Base-by-base conservation (phyloP, 2,888 invertebrate species). In the Linnaemya vulpina region DNA sequence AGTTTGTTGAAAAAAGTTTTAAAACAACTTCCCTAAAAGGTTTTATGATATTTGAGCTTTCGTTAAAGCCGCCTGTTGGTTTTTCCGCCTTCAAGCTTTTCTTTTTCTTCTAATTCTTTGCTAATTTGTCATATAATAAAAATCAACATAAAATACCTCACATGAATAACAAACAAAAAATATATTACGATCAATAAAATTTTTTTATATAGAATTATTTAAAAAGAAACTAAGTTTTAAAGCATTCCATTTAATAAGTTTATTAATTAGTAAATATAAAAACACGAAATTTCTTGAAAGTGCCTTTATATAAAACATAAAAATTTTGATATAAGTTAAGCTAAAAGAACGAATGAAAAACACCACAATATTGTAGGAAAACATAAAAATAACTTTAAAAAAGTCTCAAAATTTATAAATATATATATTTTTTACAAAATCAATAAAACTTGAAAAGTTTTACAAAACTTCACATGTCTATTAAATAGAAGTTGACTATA, bases 121-220 rank as follows among this genome's bases (percentile, higher is more conserved):
- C 78, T 35, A 38, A 58, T 58, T 30, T 53, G 53, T 67, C 43
- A 40, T 73, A 62, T 74, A 79, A 82, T 46, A 78, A 62, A 75
- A 73, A 70, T 68, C 83, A 83, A 83, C 83, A 70, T 68, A 62
- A 83, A 83, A 83, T 83, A 83, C 83, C 83, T 83, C 83, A 86
- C 79, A 77, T 62, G 58, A 83, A 76, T 74, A 38, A 62, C 4
- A 46, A 46, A 46, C 13, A 62, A 83, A 78, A 65, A 79, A 17
- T 62, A 17, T 62, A 70, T 71, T 30, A 30, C 30, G 71, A 65
- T 79, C 81, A 86, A 70, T 30, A 67, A 62, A 65, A n/a, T n/a
- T n/a, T 53, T 51, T 74, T 75, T 40, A 67, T 55, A 38, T 62
- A 75, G 35, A 62, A 46, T 20, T 60, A 75, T 60, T 43, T 35